Evolutionary conservation across 2,113 vertebrate genomes (phyloP), one percentile per base, ranked within the genome.

Genomic region (Mixornis gularis): DNA sequence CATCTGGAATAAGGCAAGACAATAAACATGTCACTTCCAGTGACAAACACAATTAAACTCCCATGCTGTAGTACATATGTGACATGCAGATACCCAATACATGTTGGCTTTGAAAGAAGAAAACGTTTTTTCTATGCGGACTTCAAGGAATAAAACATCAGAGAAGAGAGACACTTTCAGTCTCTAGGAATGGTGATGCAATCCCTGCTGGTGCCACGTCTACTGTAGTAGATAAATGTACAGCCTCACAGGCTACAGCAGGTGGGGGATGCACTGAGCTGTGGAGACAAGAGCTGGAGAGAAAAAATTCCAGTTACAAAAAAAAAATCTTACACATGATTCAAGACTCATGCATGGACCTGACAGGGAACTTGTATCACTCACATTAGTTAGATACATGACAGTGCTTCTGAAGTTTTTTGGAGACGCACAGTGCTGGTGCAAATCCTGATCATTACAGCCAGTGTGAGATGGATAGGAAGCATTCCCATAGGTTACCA

Each of bases 91-190:
- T 41, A 70, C 17, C 38, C 4, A 0, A 51, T 29, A 48, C 24
- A 66, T 3, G 20, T 7, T 76, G 41, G 20, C 63, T 79, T 70
- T 72, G 41, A 48, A 66, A 66, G 34, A 92, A 49, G 29, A 69
- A 13, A 21, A 40, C 0, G 1, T 40, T 66, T 85, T 82, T 62
- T 43, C 20, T 53, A 7, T 5, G 30, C 12, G 22, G 32, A 73
- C 36, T 66, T 84, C 34, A 48, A 29, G 12, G 20, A 64, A n/a
- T 41, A 60, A 77, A 13, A 5, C 41, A 74, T 95, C 58, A 93
- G 65, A 93, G 84, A 60, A 88, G 77, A 85, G 93, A 96, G 13
- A 71, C 12, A 20, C n/a, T 92, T 72, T 85, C 95, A 79, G 69
- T 62, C 52, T 72, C 71, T 16, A 38, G 55, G 44, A 92, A 71